Evolutionary conservation across 2,113 vertebrate species (phyloP), one percentile per base, ranked within the genome.

Genomic region (Prunella fulvescens): DNA sequence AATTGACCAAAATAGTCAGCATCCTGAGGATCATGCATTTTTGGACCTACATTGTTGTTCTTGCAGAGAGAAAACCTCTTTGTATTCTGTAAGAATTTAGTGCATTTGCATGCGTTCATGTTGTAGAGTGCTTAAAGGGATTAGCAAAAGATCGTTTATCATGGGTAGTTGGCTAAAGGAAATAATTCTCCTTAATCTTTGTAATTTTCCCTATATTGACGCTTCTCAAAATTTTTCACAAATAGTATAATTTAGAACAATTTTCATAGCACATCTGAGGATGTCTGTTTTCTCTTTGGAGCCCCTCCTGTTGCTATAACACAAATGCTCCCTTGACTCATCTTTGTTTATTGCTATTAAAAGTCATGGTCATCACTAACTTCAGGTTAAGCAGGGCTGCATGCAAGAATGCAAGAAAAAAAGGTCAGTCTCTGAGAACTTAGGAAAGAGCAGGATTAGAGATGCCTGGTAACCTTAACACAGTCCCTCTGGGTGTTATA

Each of bases 401-500:
- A 60, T 83, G 48, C 39, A 90, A 70, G 80, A 88, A 90, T 69
- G 19, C 23, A 39, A 62, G 42, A 6, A 42, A 50, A 81, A 81
- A 88, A 53, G 28, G 11, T 45, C 76, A 88, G 11, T 62, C 40
- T 79, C 62, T 92, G n/a, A 88, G 76, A 93, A 86, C 1, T 58
- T 62, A 81, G 26, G 39, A 88, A 90, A 74, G 16, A 78, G 73
- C 24, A 74, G 44, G 69, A 74, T 95, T 94, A 86, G 72, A 83
- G 69, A 66, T 93, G 64, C 72, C 69, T 86, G 86, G 72, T 86
- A 73, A 92, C 92, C 80, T 81, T 94, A 95, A 60, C 83, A 67
- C 44, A 20, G 72, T 88, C 72, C 83, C 88, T 74, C 51, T 86
- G 95, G 67, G 76, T 86, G 47, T 86, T 92, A 78, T n/a, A 83